Evolutionary conservation across 2,113 vertebrate genomes (phyloP).

Genomic region (Nycticryphes semicollaris): DNA sequence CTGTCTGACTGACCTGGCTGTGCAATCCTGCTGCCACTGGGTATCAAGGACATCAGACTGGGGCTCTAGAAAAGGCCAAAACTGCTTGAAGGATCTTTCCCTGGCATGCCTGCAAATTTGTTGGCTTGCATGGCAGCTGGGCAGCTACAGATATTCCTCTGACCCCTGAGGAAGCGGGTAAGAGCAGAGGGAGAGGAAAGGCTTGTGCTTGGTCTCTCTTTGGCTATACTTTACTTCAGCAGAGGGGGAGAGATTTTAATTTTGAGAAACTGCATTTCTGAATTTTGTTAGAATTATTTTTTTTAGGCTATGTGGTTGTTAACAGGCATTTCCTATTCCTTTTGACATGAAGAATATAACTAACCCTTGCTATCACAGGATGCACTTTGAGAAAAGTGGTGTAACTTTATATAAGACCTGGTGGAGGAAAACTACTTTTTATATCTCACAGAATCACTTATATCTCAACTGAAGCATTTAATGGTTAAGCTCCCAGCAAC

Average conservation of each 20-base stretch:
- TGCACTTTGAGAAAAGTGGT: background rate
- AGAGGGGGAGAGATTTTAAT: background rate
- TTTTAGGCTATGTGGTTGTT: background rate
- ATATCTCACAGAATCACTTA: background rate
- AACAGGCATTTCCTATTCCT: background rate
- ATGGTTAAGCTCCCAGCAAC: background rate
- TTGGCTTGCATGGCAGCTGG: background rate
- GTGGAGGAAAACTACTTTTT: background rate
- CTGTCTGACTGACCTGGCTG: background rate
- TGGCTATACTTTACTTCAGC: background rate
- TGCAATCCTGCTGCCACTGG: accelerated
- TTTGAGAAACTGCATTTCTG: background rate
- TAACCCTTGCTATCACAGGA: background rate
- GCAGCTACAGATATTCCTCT: background rate
- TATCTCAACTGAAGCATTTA: background rate
- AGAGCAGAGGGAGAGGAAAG: background rate
- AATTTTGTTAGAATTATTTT: background rate
- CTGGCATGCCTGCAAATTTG: background rate
- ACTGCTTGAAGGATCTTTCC: background rate
- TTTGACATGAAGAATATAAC: background rate
- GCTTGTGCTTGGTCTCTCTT: background rate
- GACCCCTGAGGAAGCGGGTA: accelerated
- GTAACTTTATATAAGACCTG: background rate
- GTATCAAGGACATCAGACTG: background rate
- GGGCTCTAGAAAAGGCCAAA: background rate